Evolutionary conservation across 1,140 invertebrate genomes (phyloP).

Genomic region (Centruroides sculpturatus): DNA sequence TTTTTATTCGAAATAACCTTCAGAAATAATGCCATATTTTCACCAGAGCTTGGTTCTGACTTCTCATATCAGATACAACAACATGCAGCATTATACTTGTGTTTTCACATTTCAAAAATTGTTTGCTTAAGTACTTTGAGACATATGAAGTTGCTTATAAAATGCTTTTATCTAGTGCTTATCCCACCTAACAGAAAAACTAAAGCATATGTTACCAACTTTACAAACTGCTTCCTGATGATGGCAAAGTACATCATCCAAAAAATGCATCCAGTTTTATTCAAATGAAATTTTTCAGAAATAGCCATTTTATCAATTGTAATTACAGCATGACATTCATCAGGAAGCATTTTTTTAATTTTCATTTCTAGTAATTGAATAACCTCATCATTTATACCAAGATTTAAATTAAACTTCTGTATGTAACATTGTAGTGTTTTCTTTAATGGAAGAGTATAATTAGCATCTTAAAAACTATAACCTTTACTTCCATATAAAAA

Average conservation of each 20-base stretch:
- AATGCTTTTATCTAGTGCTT: neutral
- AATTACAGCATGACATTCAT: too few species aligned
- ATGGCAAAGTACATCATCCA: neutral
- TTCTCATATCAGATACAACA: neutral
- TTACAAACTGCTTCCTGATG: neutral
- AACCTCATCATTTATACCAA: too few species aligned
- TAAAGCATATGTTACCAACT: slow-evolving; percentile 1
- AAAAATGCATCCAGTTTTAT: neutral
- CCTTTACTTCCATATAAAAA: too few species aligned
- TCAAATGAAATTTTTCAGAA: too few species aligned
- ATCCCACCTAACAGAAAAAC: neutral
- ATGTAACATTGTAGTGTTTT: too few species aligned
- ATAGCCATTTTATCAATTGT: too few species aligned
- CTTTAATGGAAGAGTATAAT: too few species aligned
- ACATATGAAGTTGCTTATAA: neutral
- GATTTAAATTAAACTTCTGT: too few species aligned
- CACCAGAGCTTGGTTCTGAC: neutral
- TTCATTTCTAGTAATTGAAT: too few species aligned
- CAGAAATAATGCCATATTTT: neutral
- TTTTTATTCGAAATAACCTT: neutral
- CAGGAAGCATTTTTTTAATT: too few species aligned
- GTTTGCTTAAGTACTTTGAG: neutral
- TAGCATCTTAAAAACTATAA: too few species aligned
- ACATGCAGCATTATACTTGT: neutral
- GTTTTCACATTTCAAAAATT: neutral